Evolutionary conservation across 2,888 invertebrate species (phyloP), one percentile per base, ranked within the genome.

Genomic region (Saturnia japonica): DNA sequence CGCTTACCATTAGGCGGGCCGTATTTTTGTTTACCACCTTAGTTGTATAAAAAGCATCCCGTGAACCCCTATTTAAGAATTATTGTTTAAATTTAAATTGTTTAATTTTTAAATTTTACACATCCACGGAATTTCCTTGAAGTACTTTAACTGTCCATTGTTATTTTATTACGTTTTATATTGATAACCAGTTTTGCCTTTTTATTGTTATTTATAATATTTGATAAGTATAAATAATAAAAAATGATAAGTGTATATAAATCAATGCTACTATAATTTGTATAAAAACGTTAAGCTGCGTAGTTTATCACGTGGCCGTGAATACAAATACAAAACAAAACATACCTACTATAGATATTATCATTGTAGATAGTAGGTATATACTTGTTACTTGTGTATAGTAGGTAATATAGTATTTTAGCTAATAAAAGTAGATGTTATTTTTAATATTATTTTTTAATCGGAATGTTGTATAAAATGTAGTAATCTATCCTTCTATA

Each of bases 141-240:
- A 25, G 19, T 57, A 25, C 14, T 57, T 25, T 57, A 25, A 16
- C 22, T 25, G 57, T 57, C 25, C 11, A 57, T 25, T 2, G 25
- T 57, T 14, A 57, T 57, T 57, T 12, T 25, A 34, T 40, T 64
- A 40, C 7, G 64, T 64, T 64, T 7, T 12, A 64, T 11, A 40
- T 40, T 25, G 40, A 64, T 0, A 34, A 64, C 64, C 64, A 40
- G 64, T 64, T 64, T 40, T 64, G 16, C 8, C 19, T 64, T 1
- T 19, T 6, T 64, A 16, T 64, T 64, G n/a, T 40, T 19, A 64
- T 64, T 64, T 64, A 40, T 64, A 64, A 64, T 40, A 40, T 64
- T 64, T 64, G 34, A 64, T 40, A 64, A 64, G 76, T 79, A 19
- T 40, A 34, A 64, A 7, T 40, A 40, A 64, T 25, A 40, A 40